Conservation (phyloP, 2,888 invertebrate genomes). For the Uropetala carovei region DNA sequence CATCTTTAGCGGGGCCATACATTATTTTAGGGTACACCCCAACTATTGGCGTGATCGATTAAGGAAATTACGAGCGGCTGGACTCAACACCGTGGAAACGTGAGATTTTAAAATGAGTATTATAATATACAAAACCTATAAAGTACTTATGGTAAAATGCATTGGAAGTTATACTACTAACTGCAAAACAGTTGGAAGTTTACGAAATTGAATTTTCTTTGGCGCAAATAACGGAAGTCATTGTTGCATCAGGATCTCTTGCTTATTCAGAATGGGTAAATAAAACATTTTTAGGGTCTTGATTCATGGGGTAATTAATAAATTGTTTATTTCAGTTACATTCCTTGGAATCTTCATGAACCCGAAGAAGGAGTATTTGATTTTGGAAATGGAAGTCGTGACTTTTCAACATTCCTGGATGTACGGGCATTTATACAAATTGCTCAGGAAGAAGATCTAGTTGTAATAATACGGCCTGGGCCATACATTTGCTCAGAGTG, state of each 20-base stretch:
- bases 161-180: no score
- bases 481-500: slow-evolving; percentile 79
- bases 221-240: neutral
- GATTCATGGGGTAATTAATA: neutral
- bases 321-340: slow-evolving; percentile 71
- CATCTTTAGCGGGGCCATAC: slow-evolving; percentile 77
- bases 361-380: slow-evolving; percentile 72
- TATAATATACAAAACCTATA: no score
- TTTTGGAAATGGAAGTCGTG: slow-evolving; percentile 72
- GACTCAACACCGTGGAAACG: slow-evolving; percentile 77
- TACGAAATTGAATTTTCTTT: neutral
- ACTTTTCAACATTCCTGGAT: slow-evolving; percentile 72
- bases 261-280: neutral
- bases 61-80: slow-evolving; percentile 76
- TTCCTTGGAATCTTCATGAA: slow-evolving; percentile 75
- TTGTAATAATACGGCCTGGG: slow-evolving; percentile 77
- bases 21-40: slow-evolving; percentile 77
- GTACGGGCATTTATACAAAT: slow-evolving; percentile 73
- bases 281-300: neutral
- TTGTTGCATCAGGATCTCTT: neutral
- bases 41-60: slow-evolving; percentile 77
- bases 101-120: slow-evolving; percentile 70
- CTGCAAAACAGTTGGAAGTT: no score
- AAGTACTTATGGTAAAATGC: no score
- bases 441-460: slow-evolving; percentile 76